Evolutionary conservation across 2,797 vertebrate genomes (phyloP), one percentile per base, ranked within the genome.

Genomic region (Cynodonichthys magdalenae): DNA sequence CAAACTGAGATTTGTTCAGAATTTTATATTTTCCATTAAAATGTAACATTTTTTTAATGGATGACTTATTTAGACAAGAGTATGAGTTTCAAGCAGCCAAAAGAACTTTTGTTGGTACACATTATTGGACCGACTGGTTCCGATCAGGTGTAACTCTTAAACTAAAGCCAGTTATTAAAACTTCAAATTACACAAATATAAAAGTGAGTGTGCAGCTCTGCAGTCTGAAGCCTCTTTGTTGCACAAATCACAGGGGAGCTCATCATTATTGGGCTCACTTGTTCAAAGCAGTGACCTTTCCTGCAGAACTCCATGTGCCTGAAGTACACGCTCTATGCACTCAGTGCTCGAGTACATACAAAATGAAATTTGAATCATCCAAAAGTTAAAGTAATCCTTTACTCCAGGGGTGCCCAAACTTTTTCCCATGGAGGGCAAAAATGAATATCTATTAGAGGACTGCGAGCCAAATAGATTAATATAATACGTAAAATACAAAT

Each of bases 361-460:
- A 56, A 66, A 69, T 61, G 55, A 71, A 61, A 62, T 72, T 59
- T 65, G 49, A 82, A 64, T 81, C 69, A 75, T 64, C 34, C 62
- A 29, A 62, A 67, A 73, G 56, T 66, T 73, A 9, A 39, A 27
- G 18, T 42, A 59, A 48, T 71, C 54, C 57, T 64, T 72, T 64
- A 45, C 59, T 31, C 58, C 42, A 24, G 34, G 24, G 24, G 24
- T 24, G 24, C 24, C 24, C 24, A 24, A 24, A 24, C 24, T 24
- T 24, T 24, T 24, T 24, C 24, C 24, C 24, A 24, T 24, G 24
- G 24, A 24, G 24, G 36, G 47, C 24, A 20, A 60, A 42, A 29
- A 41, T 24, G 24, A 24, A 24, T 2, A 24, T 24, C 24, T 24
- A 24, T 24, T 3, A 24, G 24, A 24, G 24, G 24, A 2, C 24